Evolutionary conservation across 1,140 invertebrate species (phyloP).

Genomic region (Diachasma alloeum): DNA sequence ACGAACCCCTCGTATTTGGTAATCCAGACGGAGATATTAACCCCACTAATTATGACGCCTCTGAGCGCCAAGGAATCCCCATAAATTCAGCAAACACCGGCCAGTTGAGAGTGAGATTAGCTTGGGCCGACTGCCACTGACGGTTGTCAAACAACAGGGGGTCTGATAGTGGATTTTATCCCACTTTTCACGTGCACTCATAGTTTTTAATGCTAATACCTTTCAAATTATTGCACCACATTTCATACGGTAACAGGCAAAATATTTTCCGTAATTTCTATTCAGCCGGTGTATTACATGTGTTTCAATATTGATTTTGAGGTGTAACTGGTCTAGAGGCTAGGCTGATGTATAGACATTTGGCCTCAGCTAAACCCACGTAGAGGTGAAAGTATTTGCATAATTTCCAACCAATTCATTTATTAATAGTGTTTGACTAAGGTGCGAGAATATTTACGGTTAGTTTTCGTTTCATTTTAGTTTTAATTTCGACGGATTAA

Average conservation of each 20-base stretch:
- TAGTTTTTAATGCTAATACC: not conserved
- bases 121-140: not conserved
- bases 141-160: not conserved
- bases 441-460: too few relatives aligned
- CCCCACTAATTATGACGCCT: slow-evolving; percentile 2
- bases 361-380: not conserved
- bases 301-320: not conserved
- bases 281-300: not conserved
- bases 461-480: too few relatives aligned
- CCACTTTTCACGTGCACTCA: not conserved
- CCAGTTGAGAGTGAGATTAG: not conserved
- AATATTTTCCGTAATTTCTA: not conserved
- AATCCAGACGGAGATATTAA: slow-evolving; percentile 3
- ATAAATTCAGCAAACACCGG: not conserved
- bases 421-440: too few relatives aligned
- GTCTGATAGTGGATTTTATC: not conserved
- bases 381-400: slow-evolving; percentile 15
- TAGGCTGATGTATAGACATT: not conserved
- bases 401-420: not conserved
- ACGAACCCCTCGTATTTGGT: not conserved
- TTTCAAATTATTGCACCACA: not conserved
- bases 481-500: too few relatives aligned
- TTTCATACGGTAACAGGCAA: not conserved
- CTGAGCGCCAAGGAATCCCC: not conserved
- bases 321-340: not conserved